Evolutionary conservation across 2,888 invertebrate species (phyloP).

Genomic region (Ligdia adustata): DNA sequence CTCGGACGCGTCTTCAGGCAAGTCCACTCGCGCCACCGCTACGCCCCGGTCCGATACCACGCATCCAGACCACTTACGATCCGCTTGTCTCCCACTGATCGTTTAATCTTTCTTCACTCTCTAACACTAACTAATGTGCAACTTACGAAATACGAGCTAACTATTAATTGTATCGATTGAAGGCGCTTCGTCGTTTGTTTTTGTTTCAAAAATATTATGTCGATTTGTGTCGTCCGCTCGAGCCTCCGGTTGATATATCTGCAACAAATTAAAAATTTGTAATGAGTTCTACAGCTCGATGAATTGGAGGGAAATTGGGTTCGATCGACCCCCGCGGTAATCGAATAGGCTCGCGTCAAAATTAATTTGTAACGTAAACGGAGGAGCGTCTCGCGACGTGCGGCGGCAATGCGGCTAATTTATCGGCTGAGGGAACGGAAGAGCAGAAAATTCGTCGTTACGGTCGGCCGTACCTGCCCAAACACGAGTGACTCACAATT

Average conservation of each 20-base stretch:
- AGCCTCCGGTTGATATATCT: slow-evolving; percentile 62
- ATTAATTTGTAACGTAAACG: slow-evolving; percentile 49
- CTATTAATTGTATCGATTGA: slow-evolving; percentile 66
- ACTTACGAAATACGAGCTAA: slow-evolving; percentile 46
- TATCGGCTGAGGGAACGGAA: slow-evolving; percentile 21
- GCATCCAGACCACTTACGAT: slow-evolving; percentile 20
- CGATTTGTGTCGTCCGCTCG: slow-evolving; percentile 45
- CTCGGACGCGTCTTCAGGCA: slow-evolving; percentile 15
- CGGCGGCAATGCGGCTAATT: slow-evolving; percentile 23
- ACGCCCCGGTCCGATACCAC: slow-evolving; percentile 39
- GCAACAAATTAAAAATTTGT: slow-evolving; percentile 66
- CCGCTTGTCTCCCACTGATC: no score
- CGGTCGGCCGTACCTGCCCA: slow-evolving; percentile 17
- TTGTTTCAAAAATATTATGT: slow-evolving; percentile 41
- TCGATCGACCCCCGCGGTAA: slow-evolving; percentile 52
- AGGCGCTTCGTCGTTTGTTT: slow-evolving; percentile 75
- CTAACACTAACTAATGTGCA: slow-evolving; percentile 44
- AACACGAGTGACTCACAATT: slow-evolving; percentile 34
- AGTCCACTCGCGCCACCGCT: slow-evolving; percentile 31
- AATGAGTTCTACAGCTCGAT: slow-evolving; percentile 50
- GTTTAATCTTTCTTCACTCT: slow-evolving; percentile 23
- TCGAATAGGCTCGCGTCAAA: slow-evolving; percentile 49
- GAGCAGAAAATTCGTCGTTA: slow-evolving; percentile 18
- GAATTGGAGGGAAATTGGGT: slow-evolving; percentile 52
- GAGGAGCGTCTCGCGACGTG: slow-evolving; percentile 23